Evolutionary conservation across 2,113 vertebrate species (phyloP), one percentile per base, ranked within the genome.

Genomic region (Odobenus rosmarus): DNA sequence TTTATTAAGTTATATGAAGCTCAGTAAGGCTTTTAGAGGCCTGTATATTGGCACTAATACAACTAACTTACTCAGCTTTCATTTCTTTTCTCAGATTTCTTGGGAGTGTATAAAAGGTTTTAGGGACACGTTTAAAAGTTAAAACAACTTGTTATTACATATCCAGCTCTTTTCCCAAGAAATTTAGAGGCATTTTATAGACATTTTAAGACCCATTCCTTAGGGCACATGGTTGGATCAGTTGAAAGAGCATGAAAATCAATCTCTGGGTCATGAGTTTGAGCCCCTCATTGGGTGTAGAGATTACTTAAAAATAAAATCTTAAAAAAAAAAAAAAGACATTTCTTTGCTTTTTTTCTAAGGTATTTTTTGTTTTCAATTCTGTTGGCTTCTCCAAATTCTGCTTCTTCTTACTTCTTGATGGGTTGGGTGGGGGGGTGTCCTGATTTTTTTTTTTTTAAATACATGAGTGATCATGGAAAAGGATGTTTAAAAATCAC

Each of bases 151-250:
- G 14, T 88, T 92, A 89, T 92, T 71, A 82, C 13, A 55, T 87
- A 42, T n/a, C 18, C 57, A n/a, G 61, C 57, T 90, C 51, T 92
- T 80, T 92, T 19, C 57, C 21, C 10, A 76, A 85, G 36, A 84
- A 24, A 86, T 61, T 57, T 93, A 92, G 74, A 92, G 62, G 59
- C 39, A 79, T 69, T 88, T 91, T 39, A 13, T 96, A 88, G 18
- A 31, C 64, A 88, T 79, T 85, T 95, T 82, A 80, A 94, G 57
- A 57, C 33, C 72, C 9, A 83, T 46, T 90, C 51, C 16, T 59
- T 92, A 16, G 33, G 18, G 33, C 16, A 21, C 33, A 36, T 69
- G 67, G n/a, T 36, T 67, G 28, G 67, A 36, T 69, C 67, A 36
- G 7, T 69, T 4, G 1, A 21, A 69, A 69, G 67, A 69, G 33